phyloP scores from a whole-genome alignment of 1,140 invertebrate genomes.

The Conus ventricosus region DNA sequence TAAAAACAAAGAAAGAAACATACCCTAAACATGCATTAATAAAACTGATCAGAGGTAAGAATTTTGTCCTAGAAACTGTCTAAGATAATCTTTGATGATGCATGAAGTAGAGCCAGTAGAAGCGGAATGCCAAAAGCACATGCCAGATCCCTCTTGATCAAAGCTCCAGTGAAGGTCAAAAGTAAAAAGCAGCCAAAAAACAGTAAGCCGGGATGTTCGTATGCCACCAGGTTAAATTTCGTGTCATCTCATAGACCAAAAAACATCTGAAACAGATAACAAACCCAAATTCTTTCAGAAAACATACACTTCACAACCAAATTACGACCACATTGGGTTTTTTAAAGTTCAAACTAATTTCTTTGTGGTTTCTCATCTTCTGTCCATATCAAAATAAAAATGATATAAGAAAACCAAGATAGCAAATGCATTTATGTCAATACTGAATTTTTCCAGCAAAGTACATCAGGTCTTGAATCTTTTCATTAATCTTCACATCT shows the following conservation, averaged over 20 bases:
- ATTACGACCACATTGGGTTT: too few species aligned
- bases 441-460: too few species aligned
- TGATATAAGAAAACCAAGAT: too few species aligned
- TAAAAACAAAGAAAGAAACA: background rate
- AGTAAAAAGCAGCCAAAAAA: background rate
- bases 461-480: too few species aligned
- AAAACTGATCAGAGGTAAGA: background rate
- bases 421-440: too few species aligned
- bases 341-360: too few species aligned
- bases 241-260: background rate
- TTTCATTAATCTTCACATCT: too few species aligned
- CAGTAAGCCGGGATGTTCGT: background rate
- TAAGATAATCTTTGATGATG: background rate
- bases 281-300: background rate
- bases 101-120: background rate
- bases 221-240: background rate
- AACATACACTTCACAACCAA: too few species aligned
- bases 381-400: too few species aligned
- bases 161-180: background rate
- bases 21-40: background rate
- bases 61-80: background rate
- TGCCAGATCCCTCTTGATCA: background rate
- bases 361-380: too few species aligned
- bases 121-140: conserved; percentile 3
- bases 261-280: background rate